These are phyloP conservation scores for Chloroclystis v-ata DNA, from an alignment of 2,888 invertebrate genomes.

Conservation along the genomic window DNA sequence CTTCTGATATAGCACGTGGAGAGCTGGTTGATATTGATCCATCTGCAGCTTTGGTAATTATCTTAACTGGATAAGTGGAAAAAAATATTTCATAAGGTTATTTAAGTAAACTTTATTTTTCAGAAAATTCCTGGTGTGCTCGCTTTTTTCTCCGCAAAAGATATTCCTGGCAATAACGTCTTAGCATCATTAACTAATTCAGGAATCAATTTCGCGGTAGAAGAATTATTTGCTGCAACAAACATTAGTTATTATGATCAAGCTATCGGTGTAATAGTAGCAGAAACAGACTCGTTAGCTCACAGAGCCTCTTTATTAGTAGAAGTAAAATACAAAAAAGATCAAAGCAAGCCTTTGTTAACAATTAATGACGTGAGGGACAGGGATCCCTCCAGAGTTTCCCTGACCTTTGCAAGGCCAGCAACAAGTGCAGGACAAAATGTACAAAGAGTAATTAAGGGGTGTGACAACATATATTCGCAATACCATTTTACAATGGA, in stretches of 20 bases:
- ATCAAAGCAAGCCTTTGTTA: slow-evolving; percentile 50
- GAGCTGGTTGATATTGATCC: slow-evolving; percentile 79
- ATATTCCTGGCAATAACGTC: slow-evolving; percentile 83
- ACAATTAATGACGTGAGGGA: slow-evolving; percentile 48
- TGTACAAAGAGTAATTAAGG: slow-evolving; percentile 74
- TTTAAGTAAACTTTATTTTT: no score
- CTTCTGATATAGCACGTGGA: slow-evolving; percentile 73
- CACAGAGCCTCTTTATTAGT: slow-evolving; percentile 78
- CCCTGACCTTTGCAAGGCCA: slow-evolving; percentile 39
- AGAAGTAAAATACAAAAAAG: slow-evolving; percentile 72
- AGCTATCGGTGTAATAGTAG: slow-evolving; percentile 83
- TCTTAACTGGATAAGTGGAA: no score
- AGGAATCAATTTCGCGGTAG: slow-evolving; percentile 35
- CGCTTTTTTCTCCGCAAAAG: slow-evolving; percentile 80
- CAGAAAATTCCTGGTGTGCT: slow-evolving; percentile 82
- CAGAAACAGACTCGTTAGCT: slow-evolving; percentile 76
- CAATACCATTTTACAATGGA: slow-evolving; percentile 87
- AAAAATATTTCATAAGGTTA: no score
- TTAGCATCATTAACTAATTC: slow-evolving; percentile 41
- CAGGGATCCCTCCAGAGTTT: slow-evolving; percentile 45
- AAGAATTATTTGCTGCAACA: slow-evolving; percentile 73
- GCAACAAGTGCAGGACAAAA: slow-evolving; percentile 54
- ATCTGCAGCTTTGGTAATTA: slow-evolving; percentile 79
- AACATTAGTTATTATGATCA: slow-evolving; percentile 81
- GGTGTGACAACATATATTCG: slow-evolving; percentile 68